Base-by-base conservation (phyloP, 1,140 invertebrate species). In the Caenorhabditis briggsae region DNA sequence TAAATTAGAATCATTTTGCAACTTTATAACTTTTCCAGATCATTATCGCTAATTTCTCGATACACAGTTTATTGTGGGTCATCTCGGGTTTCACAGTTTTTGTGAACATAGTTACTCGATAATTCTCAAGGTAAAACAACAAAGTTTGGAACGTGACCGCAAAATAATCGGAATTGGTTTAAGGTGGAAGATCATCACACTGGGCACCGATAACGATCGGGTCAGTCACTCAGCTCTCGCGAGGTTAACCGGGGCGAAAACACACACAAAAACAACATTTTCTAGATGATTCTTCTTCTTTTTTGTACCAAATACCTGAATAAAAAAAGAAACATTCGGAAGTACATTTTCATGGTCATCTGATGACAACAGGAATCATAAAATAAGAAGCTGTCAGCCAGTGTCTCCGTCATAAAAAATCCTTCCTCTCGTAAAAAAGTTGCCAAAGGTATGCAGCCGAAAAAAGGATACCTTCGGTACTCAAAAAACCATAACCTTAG, bases 381-480 rank as follows among this genome's bases (percentile, higher is more conserved):
- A 78, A 78, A 78, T 78, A 78, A 78, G 70, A 78, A 78, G 70
- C 70, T 78, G 70, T 33, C 70, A 78, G 70, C 20, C 20, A 33
- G 20, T 8, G 11, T 18, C 46, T n/a, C 18, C 20, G n/a, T 78
- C 70, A 78, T 78, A 78, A 78, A 78, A 78, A 78, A 33, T 33
- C 33, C 33, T 33, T 20, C n/a, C 46, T 43, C 46, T 61, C 46
- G 46, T 48, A 50, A 78, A 78, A 78, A 78, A 78, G 70, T 78
- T 78, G 70, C 70, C 46, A 78, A 78, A 46, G 33, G 33, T 50
- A 41, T 23, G 46, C 9, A 33, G 33, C 33, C 33, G 33, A 33
- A 33, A 33, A 16, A 53, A 53, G 2, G 50, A 5, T 16, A 53
- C 12, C 50, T 14, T 14, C 70, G 70, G 46, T 78, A 78, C 70